phyloP scores from a whole-genome alignment of 2,888 invertebrate genomes.

The Eucriotettix oculatus region DNA sequence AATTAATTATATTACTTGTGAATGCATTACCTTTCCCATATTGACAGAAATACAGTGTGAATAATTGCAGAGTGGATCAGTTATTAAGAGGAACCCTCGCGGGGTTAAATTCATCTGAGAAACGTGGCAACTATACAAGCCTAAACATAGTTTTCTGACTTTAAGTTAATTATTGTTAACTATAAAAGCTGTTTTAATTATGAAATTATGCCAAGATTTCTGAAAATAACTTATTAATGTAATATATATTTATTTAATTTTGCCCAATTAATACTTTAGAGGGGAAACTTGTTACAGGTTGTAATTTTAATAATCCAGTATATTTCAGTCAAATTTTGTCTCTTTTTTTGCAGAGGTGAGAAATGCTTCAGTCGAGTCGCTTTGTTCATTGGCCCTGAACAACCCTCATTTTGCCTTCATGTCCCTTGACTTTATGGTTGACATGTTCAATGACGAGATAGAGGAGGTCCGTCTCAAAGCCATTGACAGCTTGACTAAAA shows the following conservation, averaged over 20 bases:
- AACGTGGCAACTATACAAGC: neutral
- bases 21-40: too few species aligned
- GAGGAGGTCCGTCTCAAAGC: conserved; percentile 89
- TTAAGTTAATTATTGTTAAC: too few species aligned
- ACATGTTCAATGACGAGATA: conserved; percentile 99
- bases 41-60: too few species aligned
- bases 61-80: neutral
- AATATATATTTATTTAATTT: too few species aligned
- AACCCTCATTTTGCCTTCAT: conserved; percentile 73
- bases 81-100: neutral
- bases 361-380: conserved; percentile 83
- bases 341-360: conserved; percentile 55
- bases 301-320: too few species aligned
- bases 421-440: conserved; percentile 88
- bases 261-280: too few species aligned
- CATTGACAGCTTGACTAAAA: conserved; percentile 80
- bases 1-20: too few species aligned
- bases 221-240: neutral
- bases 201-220: neutral
- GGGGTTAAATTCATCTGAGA: neutral
- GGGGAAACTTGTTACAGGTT: too few species aligned
- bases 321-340: neutral
- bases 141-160: too few species aligned
- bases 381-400: conserved; percentile 72
- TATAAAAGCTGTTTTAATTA: conserved; percentile 6